phyloP scores from a whole-genome alignment of 2,888 invertebrate species.

The Atethmia centrago region DNA sequence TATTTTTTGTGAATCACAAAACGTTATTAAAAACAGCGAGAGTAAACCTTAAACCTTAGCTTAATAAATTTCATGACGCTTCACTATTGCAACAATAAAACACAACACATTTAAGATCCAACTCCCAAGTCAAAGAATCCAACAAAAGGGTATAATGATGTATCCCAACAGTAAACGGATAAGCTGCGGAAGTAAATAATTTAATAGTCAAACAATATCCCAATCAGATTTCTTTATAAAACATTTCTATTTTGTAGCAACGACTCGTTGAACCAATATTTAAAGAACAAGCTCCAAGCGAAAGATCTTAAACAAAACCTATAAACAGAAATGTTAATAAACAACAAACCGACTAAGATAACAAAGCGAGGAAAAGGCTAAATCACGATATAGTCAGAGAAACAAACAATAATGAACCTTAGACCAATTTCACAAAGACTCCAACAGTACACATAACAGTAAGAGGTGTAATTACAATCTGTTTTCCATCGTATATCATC shows the following conservation, averaged over 20 bases:
- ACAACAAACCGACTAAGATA: constrained; percentile 72
- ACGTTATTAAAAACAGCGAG: neutral
- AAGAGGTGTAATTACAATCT: constrained; percentile 76
- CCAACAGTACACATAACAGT: constrained; percentile 44
- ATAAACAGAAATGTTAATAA: constrained; percentile 77
- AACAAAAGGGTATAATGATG: constrained; percentile 47
- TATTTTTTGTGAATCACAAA: neutral
- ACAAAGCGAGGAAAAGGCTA: constrained; percentile 74
- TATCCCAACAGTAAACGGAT: constrained; percentile 38
- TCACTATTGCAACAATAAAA: neutral
- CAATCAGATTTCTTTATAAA: constrained; percentile 62
- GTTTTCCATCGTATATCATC: constrained; percentile 77
- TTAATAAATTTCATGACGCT: neutral
- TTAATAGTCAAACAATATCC: constrained; percentile 56
- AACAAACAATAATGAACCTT: constrained; percentile 48
- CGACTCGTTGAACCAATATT: constrained; percentile 62
- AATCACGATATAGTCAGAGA: constrained; percentile 71
- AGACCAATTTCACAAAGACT: constrained; percentile 25
- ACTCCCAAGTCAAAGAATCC: constrained; percentile 23
- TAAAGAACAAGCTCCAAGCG: constrained; percentile 67
- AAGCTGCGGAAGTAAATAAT: constrained; percentile 59
- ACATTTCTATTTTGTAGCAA: constrained; percentile 55
- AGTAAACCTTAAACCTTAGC: neutral
- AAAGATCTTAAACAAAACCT: constrained; percentile 75
- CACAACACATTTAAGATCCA: neutral